Evolutionary conservation across 2,113 vertebrate genomes (phyloP).

Genomic region (Tetraodon nigroviridis): DNA sequence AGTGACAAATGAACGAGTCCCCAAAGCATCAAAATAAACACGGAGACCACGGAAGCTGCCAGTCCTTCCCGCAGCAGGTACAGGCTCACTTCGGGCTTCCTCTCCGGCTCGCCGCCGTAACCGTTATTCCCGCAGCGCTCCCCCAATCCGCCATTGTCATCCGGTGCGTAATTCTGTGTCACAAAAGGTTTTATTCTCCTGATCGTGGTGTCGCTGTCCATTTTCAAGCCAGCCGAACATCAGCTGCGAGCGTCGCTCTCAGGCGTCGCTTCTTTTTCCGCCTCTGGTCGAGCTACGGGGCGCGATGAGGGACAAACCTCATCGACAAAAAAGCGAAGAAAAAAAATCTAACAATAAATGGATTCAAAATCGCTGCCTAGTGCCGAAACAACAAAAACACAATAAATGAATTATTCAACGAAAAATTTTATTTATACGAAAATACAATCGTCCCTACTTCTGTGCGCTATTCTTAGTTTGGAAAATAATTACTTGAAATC

Average conservation of each 20-base stretch:
- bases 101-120: slow-evolving; percentile 54
- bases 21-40: slow-evolving; percentile 73
- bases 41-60: slow-evolving; percentile 58
- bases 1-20: slow-evolving; percentile 73
- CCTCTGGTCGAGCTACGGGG: slow-evolving; percentile 43
- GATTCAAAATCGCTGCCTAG: neutral
- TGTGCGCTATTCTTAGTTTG: too few relatives aligned
- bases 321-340: neutral
- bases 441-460: too few relatives aligned
- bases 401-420: too few relatives aligned
- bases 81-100: slow-evolving; percentile 65
- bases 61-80: slow-evolving; percentile 66
- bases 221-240: slow-evolving; percentile 53
- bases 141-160: slow-evolving; percentile 14
- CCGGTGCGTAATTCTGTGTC: slow-evolving; percentile 24
- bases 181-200: slow-evolving; percentile 63
- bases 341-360: neutral
- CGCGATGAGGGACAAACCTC: slow-evolving; percentile 64
- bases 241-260: slow-evolving; percentile 37
- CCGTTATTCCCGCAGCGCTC: slow-evolving; percentile 47
- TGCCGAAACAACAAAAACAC: too few relatives aligned
- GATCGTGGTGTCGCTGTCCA: slow-evolving; percentile 75
- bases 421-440: too few relatives aligned
- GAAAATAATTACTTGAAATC: too few relatives aligned
- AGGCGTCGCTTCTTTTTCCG: slow-evolving; percentile 19